Base-by-base conservation (phyloP, 2,797 vertebrate genomes). In the Poecilia gillii region DNA sequence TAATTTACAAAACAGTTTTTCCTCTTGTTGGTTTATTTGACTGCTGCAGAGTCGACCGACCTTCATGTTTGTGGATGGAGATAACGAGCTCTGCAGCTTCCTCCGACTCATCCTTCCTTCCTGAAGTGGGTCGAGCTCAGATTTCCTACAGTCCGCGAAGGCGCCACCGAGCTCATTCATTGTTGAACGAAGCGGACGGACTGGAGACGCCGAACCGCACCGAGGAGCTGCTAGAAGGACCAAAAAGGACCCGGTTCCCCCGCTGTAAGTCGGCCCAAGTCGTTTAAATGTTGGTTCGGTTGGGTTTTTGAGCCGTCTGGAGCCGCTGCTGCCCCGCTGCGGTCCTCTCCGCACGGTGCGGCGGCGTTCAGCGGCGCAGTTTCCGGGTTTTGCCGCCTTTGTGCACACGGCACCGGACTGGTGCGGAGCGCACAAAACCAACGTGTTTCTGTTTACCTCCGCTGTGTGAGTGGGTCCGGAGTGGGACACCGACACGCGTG, bases 371-470 rank as follows among this genome's bases (percentile, higher is more conserved):
- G 36, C 46, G 2, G 3, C 57, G 12, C 75, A 46, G 90, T 90
- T 93, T 92, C 92, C 92, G 90, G 91, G 91, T 91, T 86, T 41
- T 76, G 6, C 39, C 6, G 81, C 31, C 79, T 87, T 87, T 91
- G 85, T 94, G 93, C 93, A 88, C 93, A 93, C 93, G 92, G 92
- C 93, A 93, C 92, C 73, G 77, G 75, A 47, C 73, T 90, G 79
- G 88, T 91, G 90, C 89, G 16, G 93, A 71, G 93, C 89, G 93
- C 92, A 92, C 11, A 93, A 74, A 66, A 28, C 74, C 92, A 93
- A 91, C 93, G 92, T 94, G 93, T 82, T 84, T 25, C 79, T 94
- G 93, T 93, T 94, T 94, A 93, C 90, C 82, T 92, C 84, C 80
- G 1, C 8, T 0, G 70, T 23, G 57, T 9, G 49, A 12, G 31